phyloP scores from a whole-genome alignment of 2,797 vertebrate genomes.

The Pseudopleuronectes americanus region DNA sequence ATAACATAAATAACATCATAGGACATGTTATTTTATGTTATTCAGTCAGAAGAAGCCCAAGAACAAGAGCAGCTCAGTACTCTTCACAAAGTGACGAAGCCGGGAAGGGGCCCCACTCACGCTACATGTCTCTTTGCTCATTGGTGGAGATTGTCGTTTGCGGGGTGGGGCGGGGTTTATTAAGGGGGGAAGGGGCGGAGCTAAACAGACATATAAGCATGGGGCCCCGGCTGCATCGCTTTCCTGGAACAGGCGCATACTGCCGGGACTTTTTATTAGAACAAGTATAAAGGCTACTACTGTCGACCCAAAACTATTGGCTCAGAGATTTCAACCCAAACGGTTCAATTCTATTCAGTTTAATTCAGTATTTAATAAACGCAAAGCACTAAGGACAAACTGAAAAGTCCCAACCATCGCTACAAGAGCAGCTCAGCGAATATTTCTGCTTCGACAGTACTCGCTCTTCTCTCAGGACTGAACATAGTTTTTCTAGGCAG shows the following conservation, averaged over 20 bases:
- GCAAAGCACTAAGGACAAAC: background rate
- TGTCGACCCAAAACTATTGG: slow-evolving; percentile 91
- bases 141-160: slow-evolving; percentile 71
- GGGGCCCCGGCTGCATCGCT: slow-evolving; percentile 93
- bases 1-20: slow-evolving; percentile 99
- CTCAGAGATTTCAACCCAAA: slow-evolving; percentile 34
- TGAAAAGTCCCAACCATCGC: background rate
- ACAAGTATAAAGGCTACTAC: slow-evolving; percentile 86
- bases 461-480: slow-evolving; percentile 60
- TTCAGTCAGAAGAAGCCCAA: slow-evolving; percentile 90
- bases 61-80: slow-evolving; percentile 90
- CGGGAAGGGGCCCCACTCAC: slow-evolving; percentile 82
- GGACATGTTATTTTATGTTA: slow-evolving; percentile 99
- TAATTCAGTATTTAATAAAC: background rate
- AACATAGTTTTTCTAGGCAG: too few species aligned
- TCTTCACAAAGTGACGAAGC: slow-evolving; percentile 93
- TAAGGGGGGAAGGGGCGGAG: slow-evolving; percentile 37
- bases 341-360: too few species aligned
- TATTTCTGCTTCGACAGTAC: slow-evolving; percentile 91
- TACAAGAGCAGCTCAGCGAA: slow-evolving; percentile 61
- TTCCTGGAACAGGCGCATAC: slow-evolving; percentile 93
- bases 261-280: slow-evolving; percentile 87
- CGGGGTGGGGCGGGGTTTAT: background rate
- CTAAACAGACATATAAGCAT: slow-evolving; percentile 86
- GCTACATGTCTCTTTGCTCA: slow-evolving; percentile 86